Percentiles rank a stretch among this genome's conserved stretches.
These are phyloP conservation scores for Rhamnusium bicolor DNA, from an alignment of 2,888 invertebrate genomes.

Conservation along the genomic window DNA sequence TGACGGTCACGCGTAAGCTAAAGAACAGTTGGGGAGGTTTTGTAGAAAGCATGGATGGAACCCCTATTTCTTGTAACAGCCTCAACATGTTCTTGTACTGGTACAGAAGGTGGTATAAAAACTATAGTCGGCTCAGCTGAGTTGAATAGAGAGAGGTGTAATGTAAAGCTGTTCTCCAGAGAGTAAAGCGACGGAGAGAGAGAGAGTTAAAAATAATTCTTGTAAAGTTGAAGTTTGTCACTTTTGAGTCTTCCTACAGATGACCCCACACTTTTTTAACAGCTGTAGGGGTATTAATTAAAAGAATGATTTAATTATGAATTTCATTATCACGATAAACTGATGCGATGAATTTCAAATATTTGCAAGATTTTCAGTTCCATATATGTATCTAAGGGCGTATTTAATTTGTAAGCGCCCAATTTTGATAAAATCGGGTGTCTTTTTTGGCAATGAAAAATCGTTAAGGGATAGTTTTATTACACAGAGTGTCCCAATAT, in stretches of 20 bases:
- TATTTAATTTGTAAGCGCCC: too few species aligned
- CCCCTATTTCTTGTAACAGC: conserved; percentile 30
- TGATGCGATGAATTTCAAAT: too few species aligned
- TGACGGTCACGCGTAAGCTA: conserved; percentile 36
- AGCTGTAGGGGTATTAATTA: not conserved
- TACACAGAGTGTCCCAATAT: too few species aligned
- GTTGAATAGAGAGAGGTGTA: conserved; percentile 14
- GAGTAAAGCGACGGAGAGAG: not conserved
- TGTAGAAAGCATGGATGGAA: conserved; percentile 26
- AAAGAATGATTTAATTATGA: conserved; percentile 9
- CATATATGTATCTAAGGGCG: too few species aligned
- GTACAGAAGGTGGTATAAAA: conserved; percentile 41
- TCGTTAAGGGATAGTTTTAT: too few species aligned
- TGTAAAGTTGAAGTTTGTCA: conserved; percentile 11
- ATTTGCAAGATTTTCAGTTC: too few species aligned
- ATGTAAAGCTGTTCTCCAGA: not conserved
- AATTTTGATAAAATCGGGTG: too few species aligned
- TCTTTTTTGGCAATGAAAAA: too few species aligned
- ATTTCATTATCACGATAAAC: not conserved
- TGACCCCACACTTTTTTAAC: conserved; percentile 12
- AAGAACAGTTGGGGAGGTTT: conserved; percentile 18
- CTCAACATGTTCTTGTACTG: conserved; percentile 25
- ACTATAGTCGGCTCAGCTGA: conserved; percentile 17
- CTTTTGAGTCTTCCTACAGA: not conserved
- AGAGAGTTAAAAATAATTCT: not conserved